Base-by-base conservation (phyloP, 2,797 vertebrate genomes). In the Chiloscyllium punctatum region DNA sequence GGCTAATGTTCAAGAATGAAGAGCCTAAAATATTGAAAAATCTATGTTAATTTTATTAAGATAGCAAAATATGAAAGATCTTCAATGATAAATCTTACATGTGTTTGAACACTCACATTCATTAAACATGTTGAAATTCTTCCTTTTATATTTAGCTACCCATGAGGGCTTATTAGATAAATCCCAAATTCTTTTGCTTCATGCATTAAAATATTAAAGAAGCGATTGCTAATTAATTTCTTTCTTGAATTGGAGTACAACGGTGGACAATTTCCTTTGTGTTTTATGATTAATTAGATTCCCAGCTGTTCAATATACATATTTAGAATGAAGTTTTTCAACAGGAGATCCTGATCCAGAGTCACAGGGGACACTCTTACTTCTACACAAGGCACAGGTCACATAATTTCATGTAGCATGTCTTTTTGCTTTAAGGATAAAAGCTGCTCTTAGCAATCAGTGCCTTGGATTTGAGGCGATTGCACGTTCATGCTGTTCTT, bases 41-140 rank as follows among this genome's bases (percentile, higher is more conserved):
- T 92, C 37, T 92, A 57, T 66, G 68, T 92, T 92, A 68, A 33
- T n/a, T 37, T 92, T 62, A 92, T 33, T 92, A n/a, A 92, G 5
- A 68, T n/a, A 37, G 88, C 88, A 66, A 92, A 92, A 68, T 92
- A 68, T 68, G 57, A 72, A 74, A 51, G 48, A 48, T 27, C 94
- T 94, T 74, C 74, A 69, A 72, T 33, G 71, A 74, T 72, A 33
- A 94, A 94, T 42, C 94, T 94, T 94, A 53, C 69, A 94, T 94
- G 69, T 95, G n/a, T 95, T 95, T 68, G 90, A n/a, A 91, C 68
- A 90, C 94, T 96, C 96, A 95, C 57, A 96, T 96, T 95, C 74
- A 37, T 96, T 95, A 95, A n/a, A n/a, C n/a, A n/a, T n/a, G n/a
- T n/a, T n/a, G n/a, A n/a, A n/a, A n/a, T n/a, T n/a, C n/a, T 96